Conservation (phyloP, 2,888 invertebrate species). For the Allygus modestus region DNA sequence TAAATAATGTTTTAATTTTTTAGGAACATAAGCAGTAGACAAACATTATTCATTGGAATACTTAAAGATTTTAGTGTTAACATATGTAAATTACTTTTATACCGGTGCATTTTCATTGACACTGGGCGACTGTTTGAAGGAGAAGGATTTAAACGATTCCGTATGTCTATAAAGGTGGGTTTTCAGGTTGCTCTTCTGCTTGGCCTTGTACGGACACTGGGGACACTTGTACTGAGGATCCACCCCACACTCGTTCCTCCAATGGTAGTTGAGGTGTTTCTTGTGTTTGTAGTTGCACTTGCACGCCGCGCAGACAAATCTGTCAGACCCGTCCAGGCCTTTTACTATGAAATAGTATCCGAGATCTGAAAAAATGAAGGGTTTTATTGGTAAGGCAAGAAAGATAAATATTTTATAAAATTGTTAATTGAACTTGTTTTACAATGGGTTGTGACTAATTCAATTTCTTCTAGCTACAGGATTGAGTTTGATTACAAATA, state of each 20-base stretch:
- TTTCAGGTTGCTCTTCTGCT: conserved; percentile 58
- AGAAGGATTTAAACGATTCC: not conserved
- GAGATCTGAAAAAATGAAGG: not conserved
- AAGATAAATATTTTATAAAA: too few species aligned
- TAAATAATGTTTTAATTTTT: too few species aligned
- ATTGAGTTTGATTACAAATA: too few species aligned
- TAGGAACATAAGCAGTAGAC: too few species aligned
- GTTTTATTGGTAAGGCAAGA: not conserved
- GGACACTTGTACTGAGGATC: conserved; percentile 65
- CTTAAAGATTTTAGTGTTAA: too few species aligned
- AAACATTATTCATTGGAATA: too few species aligned
- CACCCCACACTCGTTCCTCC: conserved; percentile 67
- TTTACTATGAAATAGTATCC: not conserved
- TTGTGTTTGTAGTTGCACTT: conserved; percentile 68
- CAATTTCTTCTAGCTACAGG: too few species aligned
- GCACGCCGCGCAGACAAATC: conserved; percentile 69
- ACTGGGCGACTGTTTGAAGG: not conserved
- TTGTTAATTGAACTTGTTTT: too few species aligned
- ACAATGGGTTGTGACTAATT: too few species aligned
- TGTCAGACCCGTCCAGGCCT: not conserved
- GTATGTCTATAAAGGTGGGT: conserved; percentile 31
- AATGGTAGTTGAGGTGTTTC: conserved; percentile 70
- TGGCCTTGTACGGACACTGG: conserved; percentile 52
- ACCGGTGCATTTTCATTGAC: too few species aligned
- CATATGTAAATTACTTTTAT: too few species aligned